Base-by-base conservation (phyloP, 2,797 vertebrate genomes). In the Lagocephalus sceleratus region DNA sequence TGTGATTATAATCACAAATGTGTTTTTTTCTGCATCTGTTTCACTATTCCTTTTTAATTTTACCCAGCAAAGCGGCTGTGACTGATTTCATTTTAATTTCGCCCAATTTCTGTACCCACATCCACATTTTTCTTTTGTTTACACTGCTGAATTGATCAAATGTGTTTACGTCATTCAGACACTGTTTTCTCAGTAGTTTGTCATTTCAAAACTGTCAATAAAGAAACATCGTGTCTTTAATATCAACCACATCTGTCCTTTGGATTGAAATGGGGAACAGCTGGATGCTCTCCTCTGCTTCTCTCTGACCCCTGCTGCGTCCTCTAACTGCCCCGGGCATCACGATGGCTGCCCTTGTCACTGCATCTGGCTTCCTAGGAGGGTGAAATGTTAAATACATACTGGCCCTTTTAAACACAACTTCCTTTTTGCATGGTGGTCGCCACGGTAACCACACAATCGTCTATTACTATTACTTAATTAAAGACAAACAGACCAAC, bases 281-380 rank as follows among this genome's bases (percentile, higher is more conserved):
- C 32, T 35, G 32, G 32, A 35, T 35, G 11, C 12, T 32, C 12
- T 32, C 10, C 29, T 32, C 50, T 12, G 26, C 45, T 23, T 1
- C 17, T 26, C 22, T 43, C 32, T 2, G 15, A 40, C 53, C 21
- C 53, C 39, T 55, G 70, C 63, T 75, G 68, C 68, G 64, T 60
- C 47, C 41, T 70, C 65, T 35, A 57, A 65, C 51, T 48, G 47
- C 39, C 41, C 35, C 1, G 9, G 42, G 46, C 47, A 2, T 55
- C n/a, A 70, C 75, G 82, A 78, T 79, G 56, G 52, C 25, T 81
- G 81, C 67, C 77, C 78, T 79, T 86, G 78, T 60, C 78, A 35
- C 80, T 49, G 42, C 44, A 46, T 60, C 55, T 22, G 40, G 47
- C 25, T 12, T 50, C 44, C 65, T 52, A 59, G 57, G 71, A 47